phyloP scores from a whole-genome alignment of 2,888 invertebrate species.

The Beris chalybata region DNA sequence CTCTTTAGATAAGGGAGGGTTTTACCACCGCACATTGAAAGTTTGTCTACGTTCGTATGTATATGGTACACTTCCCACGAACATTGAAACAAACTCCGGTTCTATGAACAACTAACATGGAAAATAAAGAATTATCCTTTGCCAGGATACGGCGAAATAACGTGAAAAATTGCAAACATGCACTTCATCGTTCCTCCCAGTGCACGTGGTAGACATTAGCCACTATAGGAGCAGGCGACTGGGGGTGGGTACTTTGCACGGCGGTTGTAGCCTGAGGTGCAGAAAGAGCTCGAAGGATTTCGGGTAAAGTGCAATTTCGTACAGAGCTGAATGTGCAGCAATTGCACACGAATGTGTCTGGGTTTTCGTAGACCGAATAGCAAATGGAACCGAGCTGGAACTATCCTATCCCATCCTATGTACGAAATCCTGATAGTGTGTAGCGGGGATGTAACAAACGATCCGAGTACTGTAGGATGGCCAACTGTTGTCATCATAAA shows the following conservation, averaged over 20 bases:
- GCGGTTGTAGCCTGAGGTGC: too few relatives aligned
- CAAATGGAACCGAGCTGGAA: constrained; percentile 21
- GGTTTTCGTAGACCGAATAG: constrained; percentile 22
- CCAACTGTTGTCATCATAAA: constrained; percentile 36
- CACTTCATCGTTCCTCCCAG: constrained; percentile 28
- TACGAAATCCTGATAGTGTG: too few relatives aligned
- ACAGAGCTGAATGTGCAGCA: constrained; percentile 10
- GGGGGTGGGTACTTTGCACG: too few relatives aligned
- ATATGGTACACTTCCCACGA: too few relatives aligned
- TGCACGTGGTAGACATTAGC: constrained; percentile 8
- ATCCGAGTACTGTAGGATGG: constrained; percentile 13
- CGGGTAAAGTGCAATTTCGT: constrained; percentile 17
- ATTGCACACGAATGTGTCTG: constrained; percentile 28
- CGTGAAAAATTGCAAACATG: constrained; percentile 31
- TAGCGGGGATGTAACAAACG: neutral
- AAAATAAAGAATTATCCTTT: constrained; percentile 20
- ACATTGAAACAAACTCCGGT: too few relatives aligned
- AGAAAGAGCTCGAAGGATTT: too few relatives aligned
- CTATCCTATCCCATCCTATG: too few relatives aligned
- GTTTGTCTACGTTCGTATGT: constrained; percentile 20
- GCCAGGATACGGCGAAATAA: constrained; percentile 16
- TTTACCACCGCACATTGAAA: constrained; percentile 10
- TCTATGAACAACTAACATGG: constrained; percentile 18
- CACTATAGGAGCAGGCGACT: too few relatives aligned
- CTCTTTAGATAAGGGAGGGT: constrained; percentile 8